Base-by-base conservation (phyloP, 2,113 vertebrate species). In the Periophthalmus modestus region DNA sequence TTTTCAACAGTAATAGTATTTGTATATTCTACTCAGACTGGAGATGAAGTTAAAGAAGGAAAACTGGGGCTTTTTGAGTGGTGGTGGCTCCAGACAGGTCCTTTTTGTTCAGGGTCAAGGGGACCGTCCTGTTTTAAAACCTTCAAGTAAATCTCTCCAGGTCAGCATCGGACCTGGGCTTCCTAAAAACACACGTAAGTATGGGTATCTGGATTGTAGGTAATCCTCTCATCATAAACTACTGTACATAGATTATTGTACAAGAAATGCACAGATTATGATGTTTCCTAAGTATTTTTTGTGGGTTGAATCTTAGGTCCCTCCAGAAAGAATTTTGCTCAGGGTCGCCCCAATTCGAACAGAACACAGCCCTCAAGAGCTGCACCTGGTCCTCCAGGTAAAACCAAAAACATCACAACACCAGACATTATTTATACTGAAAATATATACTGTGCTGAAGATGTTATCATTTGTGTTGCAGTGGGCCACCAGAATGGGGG, bases 41-140 rank as follows among this genome's bases (percentile, higher is more conserved):
- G 96, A 98, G 85, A 76, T 99, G 90, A 99, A 99, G 87, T 85
- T 99, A 89, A 98, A 98, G 83, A 98, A 99, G 91, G 98, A 99
- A 91, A 96, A 92, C 75, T 99, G 97, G 97, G 97, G 96, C 4
- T 97, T 97, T 47, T 93, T 97, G 96, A 98, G 95, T 28, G 96
- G 95, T 0, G 94, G 92, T 5, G 95, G 96, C 19, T 95, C 97
- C 68, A 93, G 98, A 33, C 97, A 98, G 89, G 94, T 99, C 66
- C 89, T 95, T 47, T 98, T 99, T 67, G 83, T 95, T 28, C 95
- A 95, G 82, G 96, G 96, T 73, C 95, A 95, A 57, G 97, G 96
- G 2, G 95, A 97, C 23, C 39, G 87, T 73, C 94, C 95, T 18
- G 43, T 95, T 13, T 91, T 98, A 76, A 97, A 96, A 87, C 96